Base-by-base conservation (phyloP, 1,140 invertebrate species). In the Zaprionus vittiger region DNA sequence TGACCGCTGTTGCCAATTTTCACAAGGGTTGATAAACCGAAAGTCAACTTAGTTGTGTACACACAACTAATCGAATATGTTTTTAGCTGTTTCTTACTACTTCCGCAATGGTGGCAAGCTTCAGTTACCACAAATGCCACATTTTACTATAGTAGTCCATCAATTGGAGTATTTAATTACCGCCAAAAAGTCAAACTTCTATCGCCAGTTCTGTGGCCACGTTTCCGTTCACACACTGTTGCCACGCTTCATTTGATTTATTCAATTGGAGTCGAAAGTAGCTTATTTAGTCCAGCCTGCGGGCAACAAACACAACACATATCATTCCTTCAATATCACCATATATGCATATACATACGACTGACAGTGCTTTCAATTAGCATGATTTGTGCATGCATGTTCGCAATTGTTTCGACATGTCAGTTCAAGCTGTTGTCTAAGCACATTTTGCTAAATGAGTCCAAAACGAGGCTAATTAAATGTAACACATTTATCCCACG, bases 401-500 rank as follows among this genome's bases (percentile, higher is more conserved):
- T 62, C 11, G 38, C 41, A 62, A 59, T 59, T 28, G 52, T 56
- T 57, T 55, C 34, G 55, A 74, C 65, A 75, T 60, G 24, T 55
- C 44, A 56, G 60, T 70, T 70, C 57, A 62, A 75, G 47, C 73
- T 64, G 52, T 47, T 79, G 73, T 75, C 66, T 56, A 79, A 76
- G 62, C 62, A 66, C 41, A 47, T 68, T 76, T 60, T 57, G 22
- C 26, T 44, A 77, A 73, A 55, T 57, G 37, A 44, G 57, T 26
- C 37, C 22, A 57, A 68, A 74, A 69, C 57, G 52, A 70, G 26
- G 28, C 77, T 82, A 80, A 82, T 83, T 83, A 73, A 83, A 77
- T 64, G 80, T 47, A 41, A 70, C 63, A 66, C 31, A 66, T 31
- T 59, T 56, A 34, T 63, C 62, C 54, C 60, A 65, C 61, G 41